A percentile compares a stretch with the other conserved stretches of the same genome.
Conservation (phyloP, 2,797 vertebrate genomes). For the Alauda arvensis region DNA sequence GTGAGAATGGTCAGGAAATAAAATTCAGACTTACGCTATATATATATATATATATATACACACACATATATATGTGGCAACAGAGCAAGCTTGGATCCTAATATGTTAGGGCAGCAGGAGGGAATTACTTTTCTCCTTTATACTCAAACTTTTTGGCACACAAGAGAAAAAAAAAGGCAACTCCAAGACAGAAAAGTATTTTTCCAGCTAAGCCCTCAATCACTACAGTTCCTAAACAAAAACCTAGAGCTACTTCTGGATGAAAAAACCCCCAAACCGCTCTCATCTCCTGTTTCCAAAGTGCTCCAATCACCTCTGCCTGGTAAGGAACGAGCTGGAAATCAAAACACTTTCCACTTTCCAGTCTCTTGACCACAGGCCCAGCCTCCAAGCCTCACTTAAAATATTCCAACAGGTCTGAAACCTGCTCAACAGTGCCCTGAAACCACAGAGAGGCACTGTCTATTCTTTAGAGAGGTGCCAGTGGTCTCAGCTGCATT, state of each 20-base stretch:
- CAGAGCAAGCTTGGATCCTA: not conserved
- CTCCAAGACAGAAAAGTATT: not conserved
- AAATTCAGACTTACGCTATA: not conserved
- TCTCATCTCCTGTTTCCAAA: not conserved
- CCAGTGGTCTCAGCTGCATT: not conserved
- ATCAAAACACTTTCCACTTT: not conserved
- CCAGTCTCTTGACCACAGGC: fast-evolving
- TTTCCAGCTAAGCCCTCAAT: not conserved
- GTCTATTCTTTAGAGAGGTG: not conserved
- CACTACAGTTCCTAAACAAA: not conserved
- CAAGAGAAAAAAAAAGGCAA: not conserved
- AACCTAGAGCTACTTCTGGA: not conserved
- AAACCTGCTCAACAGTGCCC: not conserved
- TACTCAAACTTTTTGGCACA: not conserved
- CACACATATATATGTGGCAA: not conserved
- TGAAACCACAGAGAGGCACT: not conserved
- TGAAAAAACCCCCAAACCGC: not conserved
- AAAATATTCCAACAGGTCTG: not conserved
- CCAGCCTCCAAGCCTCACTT: not conserved
- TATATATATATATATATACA: not conserved
- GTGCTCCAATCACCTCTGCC: not conserved
- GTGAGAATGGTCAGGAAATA: constrained; percentile 6
- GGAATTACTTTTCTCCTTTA: not conserved
- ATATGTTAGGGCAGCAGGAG: not conserved
- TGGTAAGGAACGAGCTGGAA: not conserved